phyloP scores from a whole-genome alignment of 2,113 vertebrate species.

The Sinocyclocheilus anshuiensis region DNA sequence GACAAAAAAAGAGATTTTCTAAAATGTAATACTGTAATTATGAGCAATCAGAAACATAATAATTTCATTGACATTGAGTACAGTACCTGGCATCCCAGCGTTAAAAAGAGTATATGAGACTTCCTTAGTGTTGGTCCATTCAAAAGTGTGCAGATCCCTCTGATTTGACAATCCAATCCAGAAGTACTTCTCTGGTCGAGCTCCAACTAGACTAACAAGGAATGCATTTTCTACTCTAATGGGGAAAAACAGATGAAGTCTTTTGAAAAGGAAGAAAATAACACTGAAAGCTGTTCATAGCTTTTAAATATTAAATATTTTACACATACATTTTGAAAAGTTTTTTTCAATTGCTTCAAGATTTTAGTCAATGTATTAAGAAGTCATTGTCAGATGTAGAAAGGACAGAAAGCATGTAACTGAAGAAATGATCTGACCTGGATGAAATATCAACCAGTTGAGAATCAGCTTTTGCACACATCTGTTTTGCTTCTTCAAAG shows the following conservation, averaged over 20 bases:
- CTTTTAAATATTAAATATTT: not conserved
- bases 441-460: constrained; percentile 82
- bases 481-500: constrained; percentile 85
- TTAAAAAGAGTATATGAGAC: constrained; percentile 91
- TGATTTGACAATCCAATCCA: constrained; percentile 91
- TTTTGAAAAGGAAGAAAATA: not conserved
- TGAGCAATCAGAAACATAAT: not conserved
- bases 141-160: constrained; percentile 78
- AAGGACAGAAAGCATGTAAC: not conserved
- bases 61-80: not conserved
- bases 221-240: constrained; percentile 91
- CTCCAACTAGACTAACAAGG: constrained; percentile 86
- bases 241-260: not conserved
- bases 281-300: not conserved
- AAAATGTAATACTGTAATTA: not conserved
- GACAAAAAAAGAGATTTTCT: not conserved
- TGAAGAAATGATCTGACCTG: constrained; percentile 73
- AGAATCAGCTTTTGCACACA: constrained; percentile 76
- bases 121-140: constrained; percentile 76
- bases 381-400: not conserved
- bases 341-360: not conserved
- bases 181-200: constrained; percentile 85
- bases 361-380: not conserved
- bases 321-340: not conserved
- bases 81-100: constrained; percentile 79